Conservation (phyloP, 2,113 vertebrate species). For the Antechinus flavipes region DNA sequence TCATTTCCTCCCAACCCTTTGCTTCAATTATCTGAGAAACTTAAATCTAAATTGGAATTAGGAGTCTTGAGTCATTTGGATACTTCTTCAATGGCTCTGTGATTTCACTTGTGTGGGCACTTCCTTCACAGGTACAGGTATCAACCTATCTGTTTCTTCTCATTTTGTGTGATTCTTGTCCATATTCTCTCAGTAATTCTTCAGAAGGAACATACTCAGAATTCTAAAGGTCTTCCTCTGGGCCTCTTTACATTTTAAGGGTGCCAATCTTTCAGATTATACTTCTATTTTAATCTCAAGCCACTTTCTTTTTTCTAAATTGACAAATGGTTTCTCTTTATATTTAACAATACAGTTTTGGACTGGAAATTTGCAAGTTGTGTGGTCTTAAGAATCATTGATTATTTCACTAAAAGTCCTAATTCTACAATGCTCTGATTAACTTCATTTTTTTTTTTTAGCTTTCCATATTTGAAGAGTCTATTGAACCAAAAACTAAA, state of each 20-base stretch:
- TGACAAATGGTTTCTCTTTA: conserved; percentile 1
- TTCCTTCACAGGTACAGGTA: not conserved
- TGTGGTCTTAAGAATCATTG: not conserved
- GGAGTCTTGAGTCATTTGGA: conserved; percentile 44
- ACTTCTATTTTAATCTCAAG: not conserved
- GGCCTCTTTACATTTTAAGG: not conserved
- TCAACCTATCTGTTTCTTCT: not conserved
- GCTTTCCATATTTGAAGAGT: not conserved
- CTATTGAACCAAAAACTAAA: not conserved
- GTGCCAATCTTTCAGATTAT: not conserved
- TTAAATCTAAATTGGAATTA: conserved; percentile 49
- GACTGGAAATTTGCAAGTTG: not conserved
- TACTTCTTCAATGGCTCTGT: not conserved
- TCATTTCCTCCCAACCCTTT: not conserved
- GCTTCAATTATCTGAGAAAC: conserved; percentile 20
- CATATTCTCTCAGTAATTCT: not conserved
- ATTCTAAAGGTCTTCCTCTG: not conserved
- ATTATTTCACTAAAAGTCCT: not conserved
- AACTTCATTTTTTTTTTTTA: not conserved
- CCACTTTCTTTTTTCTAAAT: not conserved
- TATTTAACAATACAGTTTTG: not conserved
- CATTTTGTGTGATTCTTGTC: not conserved
- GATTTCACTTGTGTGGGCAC: not conserved
- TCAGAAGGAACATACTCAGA: no score
- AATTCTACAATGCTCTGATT: not conserved